Conservation (phyloP, 2,888 invertebrate species). For the Cataglyphis rosenhaueri region DNA sequence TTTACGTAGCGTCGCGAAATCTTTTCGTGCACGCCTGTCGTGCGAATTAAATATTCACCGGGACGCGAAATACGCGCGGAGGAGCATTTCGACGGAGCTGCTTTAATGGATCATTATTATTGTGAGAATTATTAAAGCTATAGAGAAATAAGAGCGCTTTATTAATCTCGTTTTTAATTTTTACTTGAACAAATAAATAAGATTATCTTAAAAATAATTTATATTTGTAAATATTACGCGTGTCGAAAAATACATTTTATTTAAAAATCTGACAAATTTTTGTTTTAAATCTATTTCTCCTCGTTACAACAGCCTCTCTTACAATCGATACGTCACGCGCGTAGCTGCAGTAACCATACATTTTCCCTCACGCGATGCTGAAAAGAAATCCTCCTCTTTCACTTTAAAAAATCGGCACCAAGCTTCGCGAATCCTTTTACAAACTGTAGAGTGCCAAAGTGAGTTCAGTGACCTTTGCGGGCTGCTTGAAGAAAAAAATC, state of each 20-base stretch:
- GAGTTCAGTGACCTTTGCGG: neutral
- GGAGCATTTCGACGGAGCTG: neutral
- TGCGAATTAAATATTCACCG: constrained; percentile 18
- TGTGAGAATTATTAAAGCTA: constrained; percentile 5
- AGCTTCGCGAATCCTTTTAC: neutral
- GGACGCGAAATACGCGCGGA: neutral
- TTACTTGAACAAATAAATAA: neutral
- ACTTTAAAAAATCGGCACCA: neutral
- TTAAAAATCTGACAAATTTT: neutral
- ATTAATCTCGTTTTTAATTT: neutral
- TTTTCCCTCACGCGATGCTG: neutral
- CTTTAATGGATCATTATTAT: neutral
- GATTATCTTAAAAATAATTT: neutral
- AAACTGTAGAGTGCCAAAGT: neutral
- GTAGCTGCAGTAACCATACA: neutral
- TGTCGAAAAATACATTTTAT: neutral
- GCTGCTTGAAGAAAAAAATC: constrained; percentile 9
- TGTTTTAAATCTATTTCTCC: neutral
- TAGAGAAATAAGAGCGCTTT: neutral
- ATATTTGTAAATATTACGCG: neutral
- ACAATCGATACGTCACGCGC: neutral
- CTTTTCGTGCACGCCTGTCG: neutral
- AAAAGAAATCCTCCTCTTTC: neutral
- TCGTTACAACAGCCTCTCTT: neutral
- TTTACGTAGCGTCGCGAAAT: neutral